A percentile compares a stretch with the other conserved stretches of the same genome.
Conservation (phyloP, 1,140 invertebrate species). For the Euwallacea similis region DNA sequence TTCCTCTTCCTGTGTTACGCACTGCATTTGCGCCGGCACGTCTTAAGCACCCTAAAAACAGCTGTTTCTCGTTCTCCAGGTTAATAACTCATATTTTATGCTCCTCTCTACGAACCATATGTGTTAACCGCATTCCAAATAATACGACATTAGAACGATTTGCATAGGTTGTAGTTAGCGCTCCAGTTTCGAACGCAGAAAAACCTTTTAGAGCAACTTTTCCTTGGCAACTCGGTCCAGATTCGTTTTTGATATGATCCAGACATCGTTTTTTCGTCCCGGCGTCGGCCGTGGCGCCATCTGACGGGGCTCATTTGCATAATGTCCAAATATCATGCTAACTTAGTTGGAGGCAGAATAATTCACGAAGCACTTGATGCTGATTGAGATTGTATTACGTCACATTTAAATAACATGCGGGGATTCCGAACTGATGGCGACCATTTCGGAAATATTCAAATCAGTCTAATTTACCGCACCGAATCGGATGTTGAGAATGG, state of each 20-base stretch:
- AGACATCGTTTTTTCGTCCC: slow-evolving; percentile 24
- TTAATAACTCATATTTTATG: slow-evolving; percentile 17
- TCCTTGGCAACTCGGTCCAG: slow-evolving; percentile 21
- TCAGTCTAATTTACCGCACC: slow-evolving; percentile 21
- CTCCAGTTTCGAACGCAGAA: neutral
- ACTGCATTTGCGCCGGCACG: slow-evolving; percentile 13
- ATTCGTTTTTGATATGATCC: slow-evolving; percentile 38
- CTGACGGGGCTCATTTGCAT: slow-evolving; percentile 43
- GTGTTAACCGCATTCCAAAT: neutral
- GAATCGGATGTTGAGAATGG: slow-evolving; percentile 17
- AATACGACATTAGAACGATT: slow-evolving; percentile 1
- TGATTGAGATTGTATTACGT: slow-evolving; percentile 47
- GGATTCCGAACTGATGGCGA: slow-evolving; percentile 2
- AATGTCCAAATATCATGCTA: slow-evolving; percentile 47
- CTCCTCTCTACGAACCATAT: neutral
- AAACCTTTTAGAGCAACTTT: neutral
- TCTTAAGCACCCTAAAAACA: slow-evolving; percentile 6
- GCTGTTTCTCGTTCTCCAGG: slow-evolving; percentile 18
- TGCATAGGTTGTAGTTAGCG: neutral
- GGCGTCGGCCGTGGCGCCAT: slow-evolving; percentile 38
- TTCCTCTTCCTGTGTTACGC: slow-evolving; percentile 27
- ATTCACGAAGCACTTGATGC: slow-evolving; percentile 44
- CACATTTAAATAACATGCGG: slow-evolving; percentile 43
- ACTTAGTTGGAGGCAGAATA: slow-evolving; percentile 41
- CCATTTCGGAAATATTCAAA: slow-evolving; percentile 24